These are phyloP conservation scores for Eupithecia exiguata DNA, from an alignment of 2,888 invertebrate genomes.

Conservation along the genomic window DNA sequence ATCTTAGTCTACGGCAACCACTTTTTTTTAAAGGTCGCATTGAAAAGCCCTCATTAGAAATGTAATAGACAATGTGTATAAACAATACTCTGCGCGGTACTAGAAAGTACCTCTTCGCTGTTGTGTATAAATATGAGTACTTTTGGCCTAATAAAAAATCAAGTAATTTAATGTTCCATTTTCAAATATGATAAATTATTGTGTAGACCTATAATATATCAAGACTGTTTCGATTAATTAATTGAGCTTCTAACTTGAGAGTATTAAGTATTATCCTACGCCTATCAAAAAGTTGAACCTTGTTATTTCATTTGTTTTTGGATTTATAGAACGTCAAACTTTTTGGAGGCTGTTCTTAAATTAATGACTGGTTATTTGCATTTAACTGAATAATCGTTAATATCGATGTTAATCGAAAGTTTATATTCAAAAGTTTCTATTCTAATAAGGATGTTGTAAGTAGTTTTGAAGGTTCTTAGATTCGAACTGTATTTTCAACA, in stretches of 20 bases:
- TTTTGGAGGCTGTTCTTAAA: not conserved
- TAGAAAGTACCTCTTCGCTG: conserved; percentile 19
- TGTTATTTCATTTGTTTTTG: not conserved
- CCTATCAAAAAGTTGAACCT: not conserved
- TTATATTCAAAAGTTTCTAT: not conserved
- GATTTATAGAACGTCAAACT: not conserved
- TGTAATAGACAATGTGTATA: not conserved
- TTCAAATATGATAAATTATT: not conserved
- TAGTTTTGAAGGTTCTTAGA: conserved; percentile 2
- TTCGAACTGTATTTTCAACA: not conserved
- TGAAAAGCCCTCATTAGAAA: too few species aligned
- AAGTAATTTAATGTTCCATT: conserved; percentile 7
- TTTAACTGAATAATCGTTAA: not conserved
- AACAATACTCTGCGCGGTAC: conserved; percentile 16
- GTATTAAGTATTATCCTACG: not conserved
- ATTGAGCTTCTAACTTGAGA: conserved; percentile 5
- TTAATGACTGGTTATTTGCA: conserved; percentile 11
- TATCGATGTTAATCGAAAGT: not conserved
- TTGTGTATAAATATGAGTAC: conserved; percentile 16
- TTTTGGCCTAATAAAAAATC: conserved; percentile 23
- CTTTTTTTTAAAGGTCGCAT: too few species aligned
- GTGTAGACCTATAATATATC: conserved; percentile 1
- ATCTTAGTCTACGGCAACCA: too few species aligned
- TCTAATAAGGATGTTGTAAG: not conserved
- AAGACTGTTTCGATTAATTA: conserved; percentile 10